Percentiles rank a stretch among this genome's conserved stretches.
phyloP scores from a whole-genome alignment of 2,113 vertebrate species.

The Papio anubis region DNA sequence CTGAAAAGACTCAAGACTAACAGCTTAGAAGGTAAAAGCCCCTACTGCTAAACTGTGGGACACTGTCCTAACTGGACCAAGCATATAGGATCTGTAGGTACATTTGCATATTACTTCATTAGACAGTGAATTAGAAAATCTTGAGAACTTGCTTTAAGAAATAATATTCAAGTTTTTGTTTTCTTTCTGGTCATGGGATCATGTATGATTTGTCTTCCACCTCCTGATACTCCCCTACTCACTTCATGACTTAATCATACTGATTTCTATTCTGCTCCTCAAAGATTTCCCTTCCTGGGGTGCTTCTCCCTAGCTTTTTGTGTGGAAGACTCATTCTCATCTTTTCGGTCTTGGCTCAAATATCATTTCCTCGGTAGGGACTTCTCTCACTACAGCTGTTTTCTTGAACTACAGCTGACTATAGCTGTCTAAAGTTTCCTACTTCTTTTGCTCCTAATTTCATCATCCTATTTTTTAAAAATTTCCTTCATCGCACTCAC shows the following conservation, averaged over 20 bases:
- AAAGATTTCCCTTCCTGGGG: not conserved
- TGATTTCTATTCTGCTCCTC: not conserved
- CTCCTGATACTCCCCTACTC: not conserved
- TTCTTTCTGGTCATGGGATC: not conserved
- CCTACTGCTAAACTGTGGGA: not conserved
- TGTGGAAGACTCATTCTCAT: not conserved
- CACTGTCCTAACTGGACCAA: not conserved
- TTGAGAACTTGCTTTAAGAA: not conserved
- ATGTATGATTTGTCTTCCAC: not conserved
- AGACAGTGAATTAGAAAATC: not conserved
- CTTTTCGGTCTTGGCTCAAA: not conserved
- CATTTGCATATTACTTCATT: not conserved
- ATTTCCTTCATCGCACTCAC: not conserved
- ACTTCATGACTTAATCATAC: not conserved
- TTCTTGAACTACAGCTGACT: no score
- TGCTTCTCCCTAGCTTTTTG: not conserved
- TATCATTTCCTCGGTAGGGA: not conserved
- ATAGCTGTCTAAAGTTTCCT: constrained; percentile 4
- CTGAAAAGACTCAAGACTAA: not conserved
- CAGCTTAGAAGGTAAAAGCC: not conserved
- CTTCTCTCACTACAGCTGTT: not conserved
- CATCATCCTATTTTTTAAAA: not conserved
- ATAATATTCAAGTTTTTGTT: not conserved
- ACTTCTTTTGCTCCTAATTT: not conserved
- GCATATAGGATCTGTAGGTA: no score